Conservation (phyloP, 2,888 invertebrate species). For the Drosophila birchii region DNA sequence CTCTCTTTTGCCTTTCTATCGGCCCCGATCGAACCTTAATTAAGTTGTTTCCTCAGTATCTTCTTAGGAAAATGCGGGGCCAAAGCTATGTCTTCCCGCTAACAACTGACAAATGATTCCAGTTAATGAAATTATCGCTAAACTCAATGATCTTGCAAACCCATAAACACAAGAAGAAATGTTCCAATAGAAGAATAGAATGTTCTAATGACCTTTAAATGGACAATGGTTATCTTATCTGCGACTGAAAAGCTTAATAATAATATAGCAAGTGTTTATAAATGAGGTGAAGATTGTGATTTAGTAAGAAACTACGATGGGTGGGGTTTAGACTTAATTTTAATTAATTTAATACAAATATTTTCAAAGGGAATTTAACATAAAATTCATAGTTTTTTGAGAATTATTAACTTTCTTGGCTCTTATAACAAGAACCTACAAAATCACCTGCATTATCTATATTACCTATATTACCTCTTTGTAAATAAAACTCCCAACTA, state of each 20-base stretch:
- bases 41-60: slow-evolving; percentile 70
- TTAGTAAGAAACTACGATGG: background rate
- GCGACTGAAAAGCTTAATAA: background rate
- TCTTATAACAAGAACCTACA: background rate
- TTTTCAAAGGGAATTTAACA: background rate
- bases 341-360: background rate
- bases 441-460: background rate
- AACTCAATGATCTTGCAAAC: slow-evolving; percentile 36
- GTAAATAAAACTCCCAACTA: background rate
- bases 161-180: background rate
- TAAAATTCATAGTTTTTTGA: background rate
- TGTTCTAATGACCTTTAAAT: slow-evolving; percentile 3
- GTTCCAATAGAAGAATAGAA: background rate
- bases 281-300: background rate
- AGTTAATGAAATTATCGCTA: slow-evolving; percentile 66
- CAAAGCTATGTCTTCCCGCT: slow-evolving; percentile 24
- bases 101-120: slow-evolving; percentile 44
- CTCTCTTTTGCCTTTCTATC: slow-evolving; percentile 20
- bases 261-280: background rate
- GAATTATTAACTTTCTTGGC: background rate
- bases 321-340: background rate
- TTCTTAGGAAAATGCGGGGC: slow-evolving; percentile 52
- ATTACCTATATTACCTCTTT: background rate
- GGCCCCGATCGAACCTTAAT: slow-evolving; percentile 58
- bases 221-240: background rate